Evolutionary conservation across 1,140 invertebrate species (phyloP).

Genomic region (Drosophila sp.): DNA sequence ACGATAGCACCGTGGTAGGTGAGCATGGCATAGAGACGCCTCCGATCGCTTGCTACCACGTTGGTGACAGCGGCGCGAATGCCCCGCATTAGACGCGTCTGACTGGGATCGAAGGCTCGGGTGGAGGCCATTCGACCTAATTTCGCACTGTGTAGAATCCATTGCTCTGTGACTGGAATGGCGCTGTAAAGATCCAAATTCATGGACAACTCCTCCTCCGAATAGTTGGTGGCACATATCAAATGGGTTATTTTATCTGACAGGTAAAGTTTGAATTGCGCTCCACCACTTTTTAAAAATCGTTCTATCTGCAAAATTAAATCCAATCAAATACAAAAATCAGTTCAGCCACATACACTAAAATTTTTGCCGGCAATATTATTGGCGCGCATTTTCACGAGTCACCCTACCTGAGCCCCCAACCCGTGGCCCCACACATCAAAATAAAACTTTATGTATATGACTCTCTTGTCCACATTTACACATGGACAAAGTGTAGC

Average conservation of each 20-base stretch:
- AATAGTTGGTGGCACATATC: constrained; percentile 90
- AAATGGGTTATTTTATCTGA: constrained; percentile 93
- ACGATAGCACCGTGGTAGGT: constrained; percentile 90
- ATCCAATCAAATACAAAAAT: constrained; percentile 39
- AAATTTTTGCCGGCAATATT: constrained; percentile 60
- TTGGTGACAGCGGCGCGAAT: constrained; percentile 88
- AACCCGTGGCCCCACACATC: constrained; percentile 11
- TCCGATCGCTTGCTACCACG: constrained; percentile 86
- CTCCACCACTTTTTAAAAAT: constrained; percentile 90
- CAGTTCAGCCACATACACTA: constrained; percentile 29
- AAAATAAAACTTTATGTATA: constrained; percentile 43
- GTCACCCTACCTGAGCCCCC: constrained; percentile 49
- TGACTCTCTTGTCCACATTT: constrained; percentile 22
- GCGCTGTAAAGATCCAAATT: constrained; percentile 94
- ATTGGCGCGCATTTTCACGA: constrained; percentile 67
- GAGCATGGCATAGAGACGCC: constrained; percentile 89
- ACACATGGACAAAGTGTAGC: constrained; percentile 12
- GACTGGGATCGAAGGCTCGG: constrained; percentile 73
- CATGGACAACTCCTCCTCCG: constrained; percentile 90
- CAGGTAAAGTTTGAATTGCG: constrained; percentile 89
- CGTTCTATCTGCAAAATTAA: constrained; percentile 86
- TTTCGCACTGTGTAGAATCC: constrained; percentile 88
- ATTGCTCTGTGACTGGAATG: constrained; percentile 91
- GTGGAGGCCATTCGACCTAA: constrained; percentile 82
- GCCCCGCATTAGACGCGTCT: constrained; percentile 86